Conservation (phyloP, 2,113 vertebrate genomes). For the Paralichthys olivaceus region DNA sequence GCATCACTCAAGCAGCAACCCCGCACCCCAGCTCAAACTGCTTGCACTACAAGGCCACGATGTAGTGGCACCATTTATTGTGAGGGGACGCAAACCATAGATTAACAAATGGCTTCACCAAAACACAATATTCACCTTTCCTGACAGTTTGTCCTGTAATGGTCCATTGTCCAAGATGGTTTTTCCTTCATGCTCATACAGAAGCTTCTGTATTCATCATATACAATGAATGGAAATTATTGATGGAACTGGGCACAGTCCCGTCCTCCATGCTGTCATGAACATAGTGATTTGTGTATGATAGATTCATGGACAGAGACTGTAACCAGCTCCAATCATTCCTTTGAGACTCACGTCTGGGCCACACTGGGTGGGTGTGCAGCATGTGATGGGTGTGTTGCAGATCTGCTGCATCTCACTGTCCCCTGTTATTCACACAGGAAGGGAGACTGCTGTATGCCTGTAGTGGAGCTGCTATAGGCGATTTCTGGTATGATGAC, state of each 20-base stretch:
- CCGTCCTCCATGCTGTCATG: neutral
- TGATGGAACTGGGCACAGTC: neutral
- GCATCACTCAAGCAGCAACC: constrained; percentile 70
- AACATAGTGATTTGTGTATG: neutral
- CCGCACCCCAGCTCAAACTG: constrained; percentile 25
- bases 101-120: constrained; percentile 61
- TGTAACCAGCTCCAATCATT: no score
- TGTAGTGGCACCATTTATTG: constrained; percentile 56
- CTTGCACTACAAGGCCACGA: constrained; percentile 65
- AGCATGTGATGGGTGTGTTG: no score
- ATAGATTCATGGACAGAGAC: no score
- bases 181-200: neutral
- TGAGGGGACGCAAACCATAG: constrained; percentile 52
- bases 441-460: no score
- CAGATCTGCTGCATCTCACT: no score
- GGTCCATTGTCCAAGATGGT: constrained; percentile 2
- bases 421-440: no score
- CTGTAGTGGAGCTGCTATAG: no score
- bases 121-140: constrained; percentile 67
- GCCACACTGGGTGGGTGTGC: no score
- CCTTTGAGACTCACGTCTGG: no score
- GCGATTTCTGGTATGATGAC: no score
- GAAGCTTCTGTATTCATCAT: constrained; percentile 5
- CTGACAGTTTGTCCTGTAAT: constrained; percentile 62
- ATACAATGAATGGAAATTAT: neutral